Evolutionary conservation across 2,113 vertebrate species (phyloP).

Genomic region (Progne subis): DNA sequence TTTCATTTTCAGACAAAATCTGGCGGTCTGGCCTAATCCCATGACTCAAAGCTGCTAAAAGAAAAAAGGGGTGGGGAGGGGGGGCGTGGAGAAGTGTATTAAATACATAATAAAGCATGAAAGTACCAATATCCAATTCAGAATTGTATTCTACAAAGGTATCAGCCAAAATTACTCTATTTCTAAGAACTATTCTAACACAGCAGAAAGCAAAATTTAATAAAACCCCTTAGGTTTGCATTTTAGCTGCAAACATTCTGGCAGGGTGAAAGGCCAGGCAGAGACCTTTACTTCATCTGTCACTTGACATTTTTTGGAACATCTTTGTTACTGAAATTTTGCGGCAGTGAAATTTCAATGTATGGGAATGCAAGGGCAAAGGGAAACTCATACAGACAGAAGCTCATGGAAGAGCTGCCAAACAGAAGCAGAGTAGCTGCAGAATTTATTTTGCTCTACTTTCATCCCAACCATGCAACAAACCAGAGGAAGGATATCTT

Average conservation of each 20-base stretch:
- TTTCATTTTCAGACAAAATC: not conserved
- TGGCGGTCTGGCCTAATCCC: not conserved
- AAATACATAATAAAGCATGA: not conserved
- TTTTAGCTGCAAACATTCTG: not conserved
- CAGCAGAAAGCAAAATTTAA: not conserved
- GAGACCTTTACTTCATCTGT: not conserved
- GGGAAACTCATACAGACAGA: not conserved
- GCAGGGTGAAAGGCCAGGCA: not conserved
- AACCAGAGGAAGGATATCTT: constrained; percentile 40
- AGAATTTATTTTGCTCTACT: not conserved
- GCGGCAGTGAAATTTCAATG: not conserved
- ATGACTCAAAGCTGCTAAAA: not conserved
- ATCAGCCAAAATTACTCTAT: not conserved
- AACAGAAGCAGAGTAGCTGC: not conserved
- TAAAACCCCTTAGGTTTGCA: not conserved
- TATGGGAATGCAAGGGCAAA: not conserved
- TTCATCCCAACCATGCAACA: not conserved
- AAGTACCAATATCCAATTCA: not conserved
- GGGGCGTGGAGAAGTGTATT: too few species aligned
- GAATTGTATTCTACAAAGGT: not conserved
- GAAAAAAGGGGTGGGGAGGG: fast-evolving
- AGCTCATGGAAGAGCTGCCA: not conserved
- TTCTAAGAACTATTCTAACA: not conserved
- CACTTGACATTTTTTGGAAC: not conserved
- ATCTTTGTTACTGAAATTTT: not conserved